Base-by-base conservation (phyloP, 1,140 invertebrate species). In the Chironomus tepperi region DNA sequence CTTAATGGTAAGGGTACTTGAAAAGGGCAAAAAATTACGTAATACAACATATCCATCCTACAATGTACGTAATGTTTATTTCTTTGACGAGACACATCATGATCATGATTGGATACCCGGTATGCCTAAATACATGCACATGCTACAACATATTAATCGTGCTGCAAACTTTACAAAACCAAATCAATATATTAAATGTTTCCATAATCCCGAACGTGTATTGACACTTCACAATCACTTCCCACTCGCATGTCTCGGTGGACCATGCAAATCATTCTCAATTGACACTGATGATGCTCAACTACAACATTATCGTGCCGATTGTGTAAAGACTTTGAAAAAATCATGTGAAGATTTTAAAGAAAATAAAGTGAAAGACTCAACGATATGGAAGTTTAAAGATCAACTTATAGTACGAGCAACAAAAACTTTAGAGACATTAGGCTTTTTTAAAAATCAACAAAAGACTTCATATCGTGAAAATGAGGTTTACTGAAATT, bases 11-110 rank as follows among this genome's bases (percentile, higher is more conserved):
- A 83, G 88, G 74, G 88, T 94, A 0, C 79, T 92, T 65, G 86
- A 88, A 0, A 90, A 93, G 79, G 87, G 92, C 2, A 76, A 89
- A 0, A 85, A 87, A 47, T 86, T 88, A 16, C 88, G 88, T 73
- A 92, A 91, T 76, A 88, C 91, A 76, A 91, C 92, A 16, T 86
- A 91, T 19, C 83, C 86, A 47, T 94, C 92, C 8, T 97, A 95
- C 81, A 95, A 96, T 81, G 93, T 96, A 0, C 86, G 94, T 73
- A 98, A 97, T 79, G 93, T 97, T 2, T 98, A 98, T 84, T 98
- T 96, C 81, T 85, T 98, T 79, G 96, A 98, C 81, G 94, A 96
- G 81, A 87, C 96, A 77, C 86, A 88, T 19, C 91, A 94, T 80
- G 87, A 89, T 74, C 92, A 95, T 78, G 90, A 89, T 67, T 91